These are phyloP conservation scores for Rhagoletis zephyria DNA, from an alignment of 1,140 invertebrate species.

Conservation along the genomic window DNA sequence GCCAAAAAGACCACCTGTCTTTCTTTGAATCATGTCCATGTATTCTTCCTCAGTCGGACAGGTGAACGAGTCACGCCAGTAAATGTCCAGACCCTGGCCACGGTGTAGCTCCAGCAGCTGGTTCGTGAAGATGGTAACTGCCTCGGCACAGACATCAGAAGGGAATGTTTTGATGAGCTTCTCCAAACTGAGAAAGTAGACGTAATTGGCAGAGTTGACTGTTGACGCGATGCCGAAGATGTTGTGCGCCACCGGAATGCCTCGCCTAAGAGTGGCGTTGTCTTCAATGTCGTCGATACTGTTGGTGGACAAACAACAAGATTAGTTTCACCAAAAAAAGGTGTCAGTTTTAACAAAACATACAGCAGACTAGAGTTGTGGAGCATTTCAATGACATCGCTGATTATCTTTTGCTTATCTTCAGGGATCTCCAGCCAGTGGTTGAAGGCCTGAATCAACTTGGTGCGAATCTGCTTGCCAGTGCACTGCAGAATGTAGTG, in stretches of 20 bases:
- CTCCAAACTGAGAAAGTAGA: constrained; percentile 89
- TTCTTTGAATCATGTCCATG: constrained; percentile 91
- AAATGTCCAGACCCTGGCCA: constrained; percentile 98
- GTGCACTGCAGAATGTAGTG: constrained; percentile 91
- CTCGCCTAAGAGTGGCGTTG: too few species aligned
- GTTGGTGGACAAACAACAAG: too few species aligned
- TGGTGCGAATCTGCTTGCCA: constrained; percentile 89
- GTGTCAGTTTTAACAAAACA: too few species aligned
- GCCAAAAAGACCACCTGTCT: constrained; percentile 96
- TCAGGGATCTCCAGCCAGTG: constrained; percentile 92
- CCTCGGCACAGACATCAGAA: too few species aligned
- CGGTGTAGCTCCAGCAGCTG: constrained; percentile 94
- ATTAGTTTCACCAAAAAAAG: too few species aligned
- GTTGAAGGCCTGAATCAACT: constrained; percentile 93
- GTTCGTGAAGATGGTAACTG: constrained; percentile 86
- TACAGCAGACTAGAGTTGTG: constrained; percentile 96
- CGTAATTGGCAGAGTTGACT: constrained; percentile 97
- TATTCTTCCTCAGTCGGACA: constrained; percentile 96
- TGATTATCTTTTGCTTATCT: constrained; percentile 87
- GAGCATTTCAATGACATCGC: constrained; percentile 93
- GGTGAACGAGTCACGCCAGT: constrained; percentile 94
- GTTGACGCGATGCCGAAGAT: constrained; percentile 95
- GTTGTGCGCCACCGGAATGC: constrained; percentile 94
- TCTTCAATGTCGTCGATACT: too few species aligned
- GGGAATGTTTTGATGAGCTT: constrained; percentile 86